A percentile compares a stretch with the other conserved stretches of the same genome.
These are phyloP conservation scores for Dysidea cf. avara DNA, from an alignment of 37 sponge, comb jelly and placozoan species.

Conservation along the genomic window DNA sequence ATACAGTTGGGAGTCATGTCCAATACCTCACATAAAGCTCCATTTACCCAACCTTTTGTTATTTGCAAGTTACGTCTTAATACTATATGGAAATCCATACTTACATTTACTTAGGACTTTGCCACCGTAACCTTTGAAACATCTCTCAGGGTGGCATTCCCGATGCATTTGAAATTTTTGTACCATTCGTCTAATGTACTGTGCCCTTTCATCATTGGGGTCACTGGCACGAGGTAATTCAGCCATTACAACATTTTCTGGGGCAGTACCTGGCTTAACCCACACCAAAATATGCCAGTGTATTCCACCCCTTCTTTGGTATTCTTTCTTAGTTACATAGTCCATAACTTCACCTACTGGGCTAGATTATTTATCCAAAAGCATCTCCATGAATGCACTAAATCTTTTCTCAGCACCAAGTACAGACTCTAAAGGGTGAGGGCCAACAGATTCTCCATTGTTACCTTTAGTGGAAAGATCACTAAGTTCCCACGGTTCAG, in stretches of 20 bases:
- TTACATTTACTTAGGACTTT: neutral
- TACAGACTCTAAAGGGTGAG: neutral
- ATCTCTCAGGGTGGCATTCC: neutral
- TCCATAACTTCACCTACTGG: slow-evolving; percentile 5
- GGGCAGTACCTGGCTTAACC: neutral
- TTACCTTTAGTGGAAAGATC: neutral
- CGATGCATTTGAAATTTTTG: too few species aligned
- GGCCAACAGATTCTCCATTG: slow-evolving; percentile 1
- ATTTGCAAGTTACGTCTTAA: neutral
- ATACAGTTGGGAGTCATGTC: neutral
- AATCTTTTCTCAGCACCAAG: slow-evolving; percentile 15
- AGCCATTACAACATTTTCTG: neutral
- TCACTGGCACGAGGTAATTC: neutral
- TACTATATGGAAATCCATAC: neutral
- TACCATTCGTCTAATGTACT: neutral
- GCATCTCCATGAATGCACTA: neutral
- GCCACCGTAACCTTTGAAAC: neutral
- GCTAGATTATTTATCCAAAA: neutral
- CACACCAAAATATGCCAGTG: slow-evolving; percentile 29
- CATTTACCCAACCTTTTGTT: slow-evolving; percentile 2
- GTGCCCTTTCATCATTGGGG: neutral
- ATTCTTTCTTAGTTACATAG: slow-evolving; percentile 25
- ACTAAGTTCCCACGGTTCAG: neutral
- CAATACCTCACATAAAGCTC: too few species aligned
- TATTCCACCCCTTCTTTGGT: slow-evolving; percentile 17